These are phyloP conservation scores for Ricordea florida DNA, from an alignment of 92 coral and sea anemone genomes.

Conservation along the genomic window DNA sequence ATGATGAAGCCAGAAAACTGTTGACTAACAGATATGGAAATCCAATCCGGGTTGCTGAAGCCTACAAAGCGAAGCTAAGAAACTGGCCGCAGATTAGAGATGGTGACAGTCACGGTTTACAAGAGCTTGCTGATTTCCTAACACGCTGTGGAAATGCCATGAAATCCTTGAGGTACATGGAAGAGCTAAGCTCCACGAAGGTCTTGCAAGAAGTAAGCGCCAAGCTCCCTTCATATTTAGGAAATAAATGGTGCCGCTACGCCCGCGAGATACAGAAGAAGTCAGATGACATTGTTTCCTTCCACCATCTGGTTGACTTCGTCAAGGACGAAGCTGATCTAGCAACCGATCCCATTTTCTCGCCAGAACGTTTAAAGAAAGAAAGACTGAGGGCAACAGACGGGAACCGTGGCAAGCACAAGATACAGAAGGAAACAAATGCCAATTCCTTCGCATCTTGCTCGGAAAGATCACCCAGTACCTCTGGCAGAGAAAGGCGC, in stretches of 20 bases:
- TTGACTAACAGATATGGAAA: slow-evolving; percentile 61
- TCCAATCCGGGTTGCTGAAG: slow-evolving; percentile 52
- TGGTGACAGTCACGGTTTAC: slow-evolving; percentile 19
- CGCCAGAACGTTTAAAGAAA: slow-evolving; percentile 27
- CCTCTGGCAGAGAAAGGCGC: too few relatives aligned
- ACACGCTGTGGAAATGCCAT: slow-evolving; percentile 52
- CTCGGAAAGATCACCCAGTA: too few relatives aligned
- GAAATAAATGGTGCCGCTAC: slow-evolving; percentile 46
- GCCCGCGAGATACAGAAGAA: slow-evolving; percentile 53
- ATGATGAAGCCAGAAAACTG: slow-evolving; percentile 49
- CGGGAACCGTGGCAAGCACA: too few relatives aligned
- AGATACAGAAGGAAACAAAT: too few relatives aligned
- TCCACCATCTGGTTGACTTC: slow-evolving; percentile 61
- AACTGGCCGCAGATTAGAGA: slow-evolving; percentile 50
- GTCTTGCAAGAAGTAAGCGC: slow-evolving; percentile 54
- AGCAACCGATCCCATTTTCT: slow-evolving; percentile 69
- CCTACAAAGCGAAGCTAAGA: slow-evolving; percentile 32
- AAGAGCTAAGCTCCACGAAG: slow-evolving; percentile 49
- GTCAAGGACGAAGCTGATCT: slow-evolving; percentile 41
- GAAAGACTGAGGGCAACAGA: too few relatives aligned
- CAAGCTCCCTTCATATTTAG: slow-evolving; percentile 38
- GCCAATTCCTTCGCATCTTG: too few relatives aligned
- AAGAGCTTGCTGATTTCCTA: slow-evolving; percentile 64
- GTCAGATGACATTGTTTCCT: slow-evolving; percentile 36
- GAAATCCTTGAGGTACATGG: slow-evolving; percentile 63